Conservation (phyloP, 1,140 invertebrate species). For the Tyrophagus putrescentiae region DNA sequence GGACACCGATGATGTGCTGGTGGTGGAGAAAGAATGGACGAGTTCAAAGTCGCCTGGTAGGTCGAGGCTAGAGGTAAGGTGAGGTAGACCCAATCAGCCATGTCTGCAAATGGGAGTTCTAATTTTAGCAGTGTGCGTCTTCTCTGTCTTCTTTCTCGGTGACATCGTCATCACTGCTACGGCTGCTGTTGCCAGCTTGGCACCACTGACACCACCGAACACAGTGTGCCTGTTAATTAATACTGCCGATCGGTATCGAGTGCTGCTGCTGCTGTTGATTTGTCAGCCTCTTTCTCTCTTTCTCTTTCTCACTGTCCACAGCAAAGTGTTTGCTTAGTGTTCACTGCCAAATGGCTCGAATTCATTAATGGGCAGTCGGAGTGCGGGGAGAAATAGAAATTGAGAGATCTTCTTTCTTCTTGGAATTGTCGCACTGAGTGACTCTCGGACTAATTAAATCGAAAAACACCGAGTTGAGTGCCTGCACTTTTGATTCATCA, state of each 20-base stretch:
- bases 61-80: too few species aligned
- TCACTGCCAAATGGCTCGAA: neutral
- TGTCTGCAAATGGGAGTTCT: slow-evolving; percentile 3
- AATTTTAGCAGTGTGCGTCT: neutral
- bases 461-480: neutral
- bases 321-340: neutral
- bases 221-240: neutral
- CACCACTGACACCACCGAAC: neutral
- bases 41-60: neutral
- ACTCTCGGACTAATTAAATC: too few species aligned
- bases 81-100: slow-evolving; percentile 9
- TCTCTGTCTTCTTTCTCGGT: too few species aligned
- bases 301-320: neutral
- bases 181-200: too few species aligned
- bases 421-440: too few species aligned
- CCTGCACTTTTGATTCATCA: neutral
- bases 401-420: too few species aligned
- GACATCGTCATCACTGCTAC: too few species aligned
- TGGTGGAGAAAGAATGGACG: neutral
- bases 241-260: neutral
- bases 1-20: neutral
- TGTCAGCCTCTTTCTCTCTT: neutral
- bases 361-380: slow-evolving; percentile 6
- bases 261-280: neutral
- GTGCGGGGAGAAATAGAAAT: neutral